Evolutionary conservation across 1,140 invertebrate genomes (phyloP), one percentile per base, ranked within the genome.

Genomic region (Bathynomus jamesi): DNA sequence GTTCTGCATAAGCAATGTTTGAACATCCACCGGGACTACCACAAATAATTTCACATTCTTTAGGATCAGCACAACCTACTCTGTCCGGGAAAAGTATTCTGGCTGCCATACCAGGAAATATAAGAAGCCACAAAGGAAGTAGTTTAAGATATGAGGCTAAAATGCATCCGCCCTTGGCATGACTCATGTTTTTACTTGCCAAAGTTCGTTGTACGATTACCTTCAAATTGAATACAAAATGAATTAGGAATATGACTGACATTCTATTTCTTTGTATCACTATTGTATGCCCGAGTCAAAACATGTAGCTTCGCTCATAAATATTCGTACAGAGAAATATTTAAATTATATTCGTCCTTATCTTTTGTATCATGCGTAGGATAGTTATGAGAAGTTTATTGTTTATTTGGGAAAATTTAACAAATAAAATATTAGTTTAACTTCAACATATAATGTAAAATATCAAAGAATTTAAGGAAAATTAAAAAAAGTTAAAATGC

Each of bases 101-200:
- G 3, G 85, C 81, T 60, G 86, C 85, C 86, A 87, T 87, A 31
- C 86, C 86, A 13, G 86, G 86, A 70, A 87, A 83, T 21, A 87
- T 84, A 40, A 87, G 83, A 2, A 87, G 76, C 78, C 82, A 87
- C 67, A 87, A 76, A 4, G 86, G 86, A 24, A 86, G 75, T 68
- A 87, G 82, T 78, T 87, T 87, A 24, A 87, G 78, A 75, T 83
- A 86, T 4, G 85, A 85, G 7, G 86, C 86, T 28, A 87, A 68
- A 31, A 87, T 81, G 30, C 82, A 83, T 0, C 85, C 86, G 25
- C 81, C 86, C 78, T 86, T 86, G 4, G 85, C 86, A 77, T 87
- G 82, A 5, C 80, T 79, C 73, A 86, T 80, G 75, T 85, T 85
- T 78, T 86, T 86, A 4, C 85, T 83, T 13, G 86, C 84, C 28